These are phyloP conservation scores for Sebastes vulpes DNA, from an alignment of 2,797 vertebrate genomes.

Conservation along the genomic window DNA sequence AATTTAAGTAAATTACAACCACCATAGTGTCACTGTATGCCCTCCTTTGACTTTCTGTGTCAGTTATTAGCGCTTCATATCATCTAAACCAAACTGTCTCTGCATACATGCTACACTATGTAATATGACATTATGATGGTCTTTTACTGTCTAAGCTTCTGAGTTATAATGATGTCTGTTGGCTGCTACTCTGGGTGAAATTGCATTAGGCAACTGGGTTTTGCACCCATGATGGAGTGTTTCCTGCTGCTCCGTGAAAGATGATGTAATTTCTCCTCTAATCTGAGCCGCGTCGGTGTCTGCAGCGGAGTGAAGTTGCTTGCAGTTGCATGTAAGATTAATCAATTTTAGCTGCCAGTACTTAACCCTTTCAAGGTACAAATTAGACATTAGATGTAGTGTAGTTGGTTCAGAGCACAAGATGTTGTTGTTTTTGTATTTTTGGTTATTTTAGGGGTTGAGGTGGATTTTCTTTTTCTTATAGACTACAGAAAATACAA, in stretches of 20 bases:
- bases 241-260: constrained; percentile 32
- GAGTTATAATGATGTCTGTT: constrained; percentile 17
- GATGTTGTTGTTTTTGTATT: not conserved
- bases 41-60: not conserved
- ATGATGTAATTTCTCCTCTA: constrained; percentile 35
- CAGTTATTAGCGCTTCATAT: not conserved
- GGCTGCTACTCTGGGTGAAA: constrained; percentile 31
- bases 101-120: not conserved
- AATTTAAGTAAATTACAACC: not conserved
- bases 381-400: not conserved
- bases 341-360: not conserved
- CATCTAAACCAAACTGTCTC: not conserved
- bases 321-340: not conserved
- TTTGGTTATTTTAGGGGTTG: not conserved
- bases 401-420: not conserved
- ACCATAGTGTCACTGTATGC: not conserved
- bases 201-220: constrained; percentile 35
- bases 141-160: not conserved
- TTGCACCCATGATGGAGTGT: constrained; percentile 18
- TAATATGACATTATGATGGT: constrained; percentile 1
- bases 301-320: not conserved
- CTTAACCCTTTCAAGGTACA: not conserved
- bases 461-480: not conserved
- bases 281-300: constrained; percentile 6
- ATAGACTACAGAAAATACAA: not conserved